These are phyloP conservation scores for Procapra przewalskii DNA, from an alignment of 2,113 vertebrate species.

Conservation along the genomic window DNA sequence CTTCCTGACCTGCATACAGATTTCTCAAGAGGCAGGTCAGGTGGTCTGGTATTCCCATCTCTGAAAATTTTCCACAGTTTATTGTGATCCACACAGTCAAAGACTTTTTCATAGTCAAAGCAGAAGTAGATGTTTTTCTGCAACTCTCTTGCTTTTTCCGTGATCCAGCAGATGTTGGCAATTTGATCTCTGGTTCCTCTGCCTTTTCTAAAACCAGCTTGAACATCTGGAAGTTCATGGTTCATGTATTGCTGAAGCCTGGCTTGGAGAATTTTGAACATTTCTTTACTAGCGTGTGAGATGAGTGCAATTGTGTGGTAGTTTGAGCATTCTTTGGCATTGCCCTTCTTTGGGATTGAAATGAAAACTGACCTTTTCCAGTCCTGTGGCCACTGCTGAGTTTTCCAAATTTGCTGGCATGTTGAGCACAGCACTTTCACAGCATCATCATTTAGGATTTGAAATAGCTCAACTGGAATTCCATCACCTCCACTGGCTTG, in stretches of 20 bases:
- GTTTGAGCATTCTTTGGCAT: not conserved
- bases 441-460: not conserved
- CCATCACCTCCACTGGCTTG: not conserved
- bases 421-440: accelerated
- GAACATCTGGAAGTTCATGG: not conserved
- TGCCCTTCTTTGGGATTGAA: not conserved
- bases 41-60: not conserved
- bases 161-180: not conserved
- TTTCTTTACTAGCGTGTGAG: accelerated
- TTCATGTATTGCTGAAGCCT: not conserved
- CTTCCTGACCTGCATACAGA: not conserved
- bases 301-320: accelerated
- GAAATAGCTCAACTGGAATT: not conserved
- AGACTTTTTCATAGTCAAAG: not conserved
- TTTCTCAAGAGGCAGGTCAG: not conserved
- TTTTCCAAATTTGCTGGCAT: not conserved
- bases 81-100: not conserved
- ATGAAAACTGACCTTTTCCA: not conserved
- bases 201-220: not conserved
- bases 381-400: not conserved
- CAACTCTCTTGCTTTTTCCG: not conserved
- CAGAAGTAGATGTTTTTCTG: not conserved
- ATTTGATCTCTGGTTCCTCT: not conserved
- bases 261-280: not conserved
- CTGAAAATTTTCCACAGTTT: not conserved